Evolutionary conservation across 2,888 invertebrate species (phyloP).

Genomic region (Philereme vetulata): DNA sequence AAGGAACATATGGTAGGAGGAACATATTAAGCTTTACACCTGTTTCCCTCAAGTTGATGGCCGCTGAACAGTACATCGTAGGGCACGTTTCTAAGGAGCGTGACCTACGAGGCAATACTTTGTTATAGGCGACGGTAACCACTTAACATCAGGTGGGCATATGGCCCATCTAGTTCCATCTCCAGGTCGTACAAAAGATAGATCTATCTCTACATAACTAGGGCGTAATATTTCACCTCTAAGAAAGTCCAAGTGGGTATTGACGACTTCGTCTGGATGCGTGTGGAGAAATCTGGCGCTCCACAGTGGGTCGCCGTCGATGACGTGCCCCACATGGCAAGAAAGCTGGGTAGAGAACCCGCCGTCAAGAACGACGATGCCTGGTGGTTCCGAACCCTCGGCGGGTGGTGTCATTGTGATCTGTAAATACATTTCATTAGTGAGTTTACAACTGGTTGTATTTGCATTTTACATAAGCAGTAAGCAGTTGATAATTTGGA

Average conservation of each 20-base stretch:
- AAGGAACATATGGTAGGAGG: too few relatives aligned
- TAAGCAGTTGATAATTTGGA: too few relatives aligned
- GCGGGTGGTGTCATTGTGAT: constrained; percentile 64
- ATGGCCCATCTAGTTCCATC: too few relatives aligned
- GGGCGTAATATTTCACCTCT: constrained; percentile 78
- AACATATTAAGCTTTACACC: too few relatives aligned
- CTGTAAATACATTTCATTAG: constrained; percentile 3
- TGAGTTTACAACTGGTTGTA: too few relatives aligned
- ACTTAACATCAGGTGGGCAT: too few relatives aligned
- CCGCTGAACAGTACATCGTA: too few relatives aligned
- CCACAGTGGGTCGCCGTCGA: constrained; percentile 95
- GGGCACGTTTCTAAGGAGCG: too few relatives aligned
- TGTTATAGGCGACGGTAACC: too few relatives aligned
- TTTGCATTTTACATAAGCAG: too few relatives aligned
- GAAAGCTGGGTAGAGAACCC: constrained; percentile 93
- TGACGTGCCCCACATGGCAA: constrained; percentile 88
- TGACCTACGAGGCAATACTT: too few relatives aligned
- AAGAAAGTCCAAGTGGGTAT: constrained; percentile 92
- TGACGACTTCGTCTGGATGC: constrained; percentile 90
- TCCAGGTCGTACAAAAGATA: not conserved
- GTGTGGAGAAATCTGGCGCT: constrained; percentile 92
- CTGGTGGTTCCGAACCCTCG: constrained; percentile 62
- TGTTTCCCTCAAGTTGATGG: too few relatives aligned
- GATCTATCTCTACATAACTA: not conserved
- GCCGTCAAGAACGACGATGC: constrained; percentile 85